Evolutionary conservation across 2,113 vertebrate species (phyloP), one percentile per base, ranked within the genome.

Genomic region (Platichthys flesus): DNA sequence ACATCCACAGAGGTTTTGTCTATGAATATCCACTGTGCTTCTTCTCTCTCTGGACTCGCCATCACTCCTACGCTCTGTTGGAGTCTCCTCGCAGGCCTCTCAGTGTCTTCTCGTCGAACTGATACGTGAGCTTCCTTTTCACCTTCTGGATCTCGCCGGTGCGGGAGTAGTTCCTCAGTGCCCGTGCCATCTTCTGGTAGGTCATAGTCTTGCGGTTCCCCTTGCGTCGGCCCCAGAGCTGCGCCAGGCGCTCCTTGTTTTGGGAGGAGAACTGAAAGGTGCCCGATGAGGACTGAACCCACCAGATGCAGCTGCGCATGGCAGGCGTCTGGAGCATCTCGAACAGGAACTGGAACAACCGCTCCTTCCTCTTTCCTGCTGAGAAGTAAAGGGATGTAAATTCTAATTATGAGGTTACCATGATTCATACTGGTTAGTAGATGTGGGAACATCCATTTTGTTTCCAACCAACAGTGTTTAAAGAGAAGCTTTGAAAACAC

Each of bases 201-300:
- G 95, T 95, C 95, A 95, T 95, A 81, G 94, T 94, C 73, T 95
- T 95, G 67, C 95, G 94, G 59, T 95, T 95, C 2, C 95, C 95
- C 83, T 95, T 95, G 20, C 95, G 89, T 0, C 78, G 85, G 9
- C 95, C 95, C 95, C 95, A 95, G 59, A 95, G 86, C 85, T 95
- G 91, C 0, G 95, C 95, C 52, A 95, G 90, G 15, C 86, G 91
- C 81, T 95, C 95, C 83, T 95, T 95, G 88, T 95, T 95, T 78
- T 95, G 94, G 14, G 95, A 95, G 37, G 94, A 95, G 85, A 95
- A 95, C 90, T 95, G 95, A 84, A 95, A 95, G 0, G 91, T 95
- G 1, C 95, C 95, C 0, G 82, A 87, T 3, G 90, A 88, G 0
- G 93, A 94, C 73, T 95, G 94, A 18, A 95, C 93, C 95, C 95